phyloP scores from a whole-genome alignment of 92 coral and sea anemone genomes.

The Porites cylindrica region DNA sequence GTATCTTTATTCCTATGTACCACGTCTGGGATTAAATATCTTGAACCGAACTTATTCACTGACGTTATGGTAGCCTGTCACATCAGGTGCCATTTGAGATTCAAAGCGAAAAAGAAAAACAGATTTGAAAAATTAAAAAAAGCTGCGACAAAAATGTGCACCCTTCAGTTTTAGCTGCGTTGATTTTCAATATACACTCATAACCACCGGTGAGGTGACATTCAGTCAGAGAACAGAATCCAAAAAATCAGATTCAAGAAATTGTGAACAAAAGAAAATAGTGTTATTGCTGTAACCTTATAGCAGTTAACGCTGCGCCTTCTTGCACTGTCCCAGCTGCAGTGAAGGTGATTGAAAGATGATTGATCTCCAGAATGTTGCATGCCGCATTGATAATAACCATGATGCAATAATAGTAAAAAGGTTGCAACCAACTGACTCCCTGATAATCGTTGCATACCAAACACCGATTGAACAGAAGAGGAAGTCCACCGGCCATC shows the following conservation, averaged over 20 bases:
- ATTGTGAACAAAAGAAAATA: neutral
- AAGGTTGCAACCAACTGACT: conserved; percentile 36
- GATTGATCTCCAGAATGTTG: conserved; percentile 67
- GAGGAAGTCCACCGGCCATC: conserved; percentile 44
- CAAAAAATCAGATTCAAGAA: no score
- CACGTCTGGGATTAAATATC: no score
- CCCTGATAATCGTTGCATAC: conserved; percentile 37
- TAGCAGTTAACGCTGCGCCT: conserved; percentile 54
- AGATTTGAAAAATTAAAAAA: no score
- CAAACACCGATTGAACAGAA: conserved; percentile 64
- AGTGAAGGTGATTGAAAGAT: conserved; percentile 56
- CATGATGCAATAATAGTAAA: conserved; percentile 27
- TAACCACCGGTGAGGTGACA: no score
- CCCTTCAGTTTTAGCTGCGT: no score
- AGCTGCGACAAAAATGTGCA: no score
- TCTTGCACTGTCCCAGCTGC: conserved; percentile 51
- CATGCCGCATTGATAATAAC: conserved; percentile 38
- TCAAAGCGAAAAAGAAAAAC: no score
- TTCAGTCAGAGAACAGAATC: neutral
- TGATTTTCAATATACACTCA: no score
- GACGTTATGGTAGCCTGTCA: no score
- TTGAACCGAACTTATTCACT: no score
- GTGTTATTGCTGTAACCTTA: conserved; percentile 35
- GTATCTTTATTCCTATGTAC: no score
- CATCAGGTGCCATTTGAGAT: no score